Evolutionary conservation across 2,797 vertebrate genomes (phyloP), one percentile per base, ranked within the genome.

Genomic region (Allobates femoralis): DNA sequence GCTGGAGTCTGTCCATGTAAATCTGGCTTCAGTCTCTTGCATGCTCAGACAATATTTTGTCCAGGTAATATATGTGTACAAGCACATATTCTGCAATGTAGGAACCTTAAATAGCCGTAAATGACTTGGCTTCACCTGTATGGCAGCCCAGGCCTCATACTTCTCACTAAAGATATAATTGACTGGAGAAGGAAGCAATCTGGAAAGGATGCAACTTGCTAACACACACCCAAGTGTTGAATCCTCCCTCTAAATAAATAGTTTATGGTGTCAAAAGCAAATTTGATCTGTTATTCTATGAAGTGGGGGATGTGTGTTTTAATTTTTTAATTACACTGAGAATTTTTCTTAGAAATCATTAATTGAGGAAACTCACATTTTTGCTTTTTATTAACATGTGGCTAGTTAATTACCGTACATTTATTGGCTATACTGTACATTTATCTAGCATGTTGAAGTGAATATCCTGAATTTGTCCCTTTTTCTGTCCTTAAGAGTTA

Each of bases 371-470:
- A 7, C 34, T 53, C 28, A 51, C 64, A 1, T 26, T 62, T 69
- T 69, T 21, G 23, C 32, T 10, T 79, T 62, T 86, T 86, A 41
- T 37, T 18, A 81, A 55, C 84, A 86, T 75, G 46, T 86, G 69
- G 75, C 32, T 28, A 66, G 12, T 64, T 28, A 64, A 3, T 64
- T 11, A 23, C 23, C 23, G 1, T 60, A 23, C n/a, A 23, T 7
- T 55, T 55, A 11, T 55, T 55, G 11, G 11, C 55, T 5, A 23
- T 0, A 10, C 56, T 23, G 21, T 23, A 58, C 21, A 5, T 5
- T 23, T 23, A 21, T 58, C 8, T 60, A 60, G 8, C 58, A 8
- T 60, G n/a, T 26, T 2, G 58, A 18, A 66, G 30, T 15, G 5
- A 66, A 30, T 66, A 66, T 30, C 62, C 28, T 66, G 14, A 16